Base-by-base conservation (phyloP, 2,113 vertebrate genomes). In the Anser brachyrhynchus region DNA sequence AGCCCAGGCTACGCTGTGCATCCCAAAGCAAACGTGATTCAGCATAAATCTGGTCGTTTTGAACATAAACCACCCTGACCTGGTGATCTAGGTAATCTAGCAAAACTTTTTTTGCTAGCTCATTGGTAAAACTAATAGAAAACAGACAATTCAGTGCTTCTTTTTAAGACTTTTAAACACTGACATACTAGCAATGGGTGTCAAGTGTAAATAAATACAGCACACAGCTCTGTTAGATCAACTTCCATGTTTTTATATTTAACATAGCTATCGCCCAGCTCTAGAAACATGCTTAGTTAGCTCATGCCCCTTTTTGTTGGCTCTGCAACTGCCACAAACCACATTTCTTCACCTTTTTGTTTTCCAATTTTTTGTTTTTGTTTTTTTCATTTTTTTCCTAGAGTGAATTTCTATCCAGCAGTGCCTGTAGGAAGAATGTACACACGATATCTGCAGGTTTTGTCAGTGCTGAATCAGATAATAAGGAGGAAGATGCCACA, bases 51-150 rank as follows among this genome's bases (percentile, higher is more conserved):
- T 44, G 58, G 73, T 39, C 55, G 3, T 84, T 69, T 43, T 81
- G 85, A 81, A 76, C 35, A 54, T 15, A 83, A 77, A 33, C 54
- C 59, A 76, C 2, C 44, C 37, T 13, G 12, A 61, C 43, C 73
- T 61, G 87, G 82, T 25, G 39, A 83, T 55, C 0, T 1, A 33
- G 46, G 76, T 46, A 74, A 92, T 62, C 69, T 22, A 93, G 61
- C 92, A 87, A 94, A 91, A 41, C 28, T 87, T 39, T 26, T 43
- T 78, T 96, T 96, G 84, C 90, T 66, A 89, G 84, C 20, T 72
- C 65, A 57, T 25, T 65, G 2, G 49, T 59, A 55, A 87, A 87
- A 54, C 62, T 87, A 84, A 84, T 19, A n/a, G 58, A 17, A 33
- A 79, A 43, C 29, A 46, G 43, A 25, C 5, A 23, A 55, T 18